Evolutionary conservation across 2,888 invertebrate species (phyloP).

Genomic region (Ischnus inquisitorius): DNA sequence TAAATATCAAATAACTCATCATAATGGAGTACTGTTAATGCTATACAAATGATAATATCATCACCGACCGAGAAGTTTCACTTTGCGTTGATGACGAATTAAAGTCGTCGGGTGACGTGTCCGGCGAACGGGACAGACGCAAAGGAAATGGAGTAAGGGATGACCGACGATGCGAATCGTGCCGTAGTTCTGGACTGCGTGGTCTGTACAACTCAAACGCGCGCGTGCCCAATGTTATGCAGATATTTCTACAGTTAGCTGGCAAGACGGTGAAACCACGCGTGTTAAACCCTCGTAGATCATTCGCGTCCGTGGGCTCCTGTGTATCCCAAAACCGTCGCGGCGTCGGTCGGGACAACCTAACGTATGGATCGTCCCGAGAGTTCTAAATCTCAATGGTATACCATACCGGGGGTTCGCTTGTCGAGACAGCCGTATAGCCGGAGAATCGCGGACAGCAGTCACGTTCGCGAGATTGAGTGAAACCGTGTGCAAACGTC

Average conservation of each 20-base stretch:
- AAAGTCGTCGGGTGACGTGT: not conserved
- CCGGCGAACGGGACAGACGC: not conserved
- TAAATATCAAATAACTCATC: too few relatives aligned
- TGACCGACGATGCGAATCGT: not conserved
- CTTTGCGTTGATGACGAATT: not conserved
- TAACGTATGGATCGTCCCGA: slow-evolving; percentile 62
- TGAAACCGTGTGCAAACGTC: slow-evolving; percentile 70
- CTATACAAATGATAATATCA: too few relatives aligned
- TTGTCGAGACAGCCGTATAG: slow-evolving; percentile 45
- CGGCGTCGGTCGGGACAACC: slow-evolving; percentile 57
- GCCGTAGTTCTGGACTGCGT: not conserved
- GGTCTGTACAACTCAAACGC: not conserved
- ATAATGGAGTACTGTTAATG: too few relatives aligned
- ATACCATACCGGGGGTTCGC: slow-evolving; percentile 9
- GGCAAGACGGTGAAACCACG: slow-evolving; percentile 50
- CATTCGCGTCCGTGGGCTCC: slow-evolving; percentile 72
- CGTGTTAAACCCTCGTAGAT: slow-evolving; percentile 79
- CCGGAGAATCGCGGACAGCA: slow-evolving; percentile 51
- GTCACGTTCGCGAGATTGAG: slow-evolving; percentile 49
- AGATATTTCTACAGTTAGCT: slow-evolving; percentile 22
- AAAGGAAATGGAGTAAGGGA: not conserved
- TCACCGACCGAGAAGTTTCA: too few relatives aligned
- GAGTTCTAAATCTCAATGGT: slow-evolving; percentile 70
- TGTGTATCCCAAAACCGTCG: slow-evolving; percentile 73
- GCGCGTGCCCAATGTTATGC: slow-evolving; percentile 27